phyloP scores from a whole-genome alignment of 2,113 vertebrate genomes.

The Heptranchias perlo region DNA sequence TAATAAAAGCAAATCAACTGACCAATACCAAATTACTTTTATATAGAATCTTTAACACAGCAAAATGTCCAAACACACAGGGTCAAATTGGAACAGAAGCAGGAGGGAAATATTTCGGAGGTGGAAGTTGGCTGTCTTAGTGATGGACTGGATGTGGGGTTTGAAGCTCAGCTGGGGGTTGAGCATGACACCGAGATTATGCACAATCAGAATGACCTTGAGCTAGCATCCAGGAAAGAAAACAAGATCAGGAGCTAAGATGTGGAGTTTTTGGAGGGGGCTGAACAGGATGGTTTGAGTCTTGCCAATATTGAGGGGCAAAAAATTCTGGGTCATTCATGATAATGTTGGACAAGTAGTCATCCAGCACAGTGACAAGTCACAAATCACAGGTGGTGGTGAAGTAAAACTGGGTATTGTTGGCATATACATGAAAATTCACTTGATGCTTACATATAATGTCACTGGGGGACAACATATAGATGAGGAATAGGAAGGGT shows the following conservation, averaged over 20 bases:
- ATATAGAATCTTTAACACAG: no score
- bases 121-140: neutral
- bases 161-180: no score
- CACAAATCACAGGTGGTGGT: neutral
- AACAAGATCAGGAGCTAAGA: neutral
- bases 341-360: neutral
- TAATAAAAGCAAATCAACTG: no score
- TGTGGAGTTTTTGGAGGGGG: neutral
- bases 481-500: neutral
- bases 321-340: neutral
- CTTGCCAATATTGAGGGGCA: no score
- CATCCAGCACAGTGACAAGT: neutral
- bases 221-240: neutral
- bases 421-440: no score
- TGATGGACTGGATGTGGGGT: no score
- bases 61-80: neutral
- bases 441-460: no score
- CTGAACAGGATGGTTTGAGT: no score
- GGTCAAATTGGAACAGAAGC: neutral
- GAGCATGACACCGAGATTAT: neutral
- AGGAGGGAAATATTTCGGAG: neutral
- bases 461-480: no score
- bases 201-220: neutral
- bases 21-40: no score
- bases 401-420: neutral